Conservation (phyloP, 2,113 vertebrate species). For the Pituophis catenifer region DNA sequence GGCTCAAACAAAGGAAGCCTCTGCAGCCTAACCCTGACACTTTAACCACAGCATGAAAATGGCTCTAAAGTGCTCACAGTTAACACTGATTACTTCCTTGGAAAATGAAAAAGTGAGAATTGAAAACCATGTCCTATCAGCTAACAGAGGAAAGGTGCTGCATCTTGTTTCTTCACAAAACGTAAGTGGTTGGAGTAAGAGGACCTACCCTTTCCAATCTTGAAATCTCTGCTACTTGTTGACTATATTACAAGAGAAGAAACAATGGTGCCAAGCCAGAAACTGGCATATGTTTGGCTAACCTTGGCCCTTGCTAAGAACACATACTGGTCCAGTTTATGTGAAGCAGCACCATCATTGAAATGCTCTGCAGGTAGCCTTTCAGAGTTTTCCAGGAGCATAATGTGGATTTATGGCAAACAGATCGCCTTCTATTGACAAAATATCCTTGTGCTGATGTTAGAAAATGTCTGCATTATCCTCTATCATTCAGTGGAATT, state of each 20-base stretch:
- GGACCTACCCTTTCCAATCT: neutral
- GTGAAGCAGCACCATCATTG: neutral
- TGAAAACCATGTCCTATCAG: neutral
- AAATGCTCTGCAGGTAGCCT: neutral
- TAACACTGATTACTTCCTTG: neutral
- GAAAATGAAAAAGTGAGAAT: neutral
- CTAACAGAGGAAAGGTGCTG: neutral
- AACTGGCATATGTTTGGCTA: neutral
- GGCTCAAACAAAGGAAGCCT: neutral
- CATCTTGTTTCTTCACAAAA: neutral
- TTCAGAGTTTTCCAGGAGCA: neutral
- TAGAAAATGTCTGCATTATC: neutral
- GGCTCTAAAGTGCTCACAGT: constrained; percentile 6
- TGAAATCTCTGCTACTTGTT: neutral
- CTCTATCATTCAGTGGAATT: neutral
- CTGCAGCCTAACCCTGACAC: neutral
- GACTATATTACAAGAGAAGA: neutral
- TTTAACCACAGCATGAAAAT: too few relatives aligned
- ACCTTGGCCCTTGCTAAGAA: neutral
- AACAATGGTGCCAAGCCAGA: neutral
- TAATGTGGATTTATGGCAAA: neutral
- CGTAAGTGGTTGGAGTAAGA: neutral
- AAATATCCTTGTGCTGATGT: neutral
- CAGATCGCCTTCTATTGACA: neutral
- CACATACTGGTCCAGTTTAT: neutral